These are phyloP conservation scores for Thecocarcelia acutangulata DNA, from an alignment of 2,888 invertebrate genomes.

Conservation along the genomic window DNA sequence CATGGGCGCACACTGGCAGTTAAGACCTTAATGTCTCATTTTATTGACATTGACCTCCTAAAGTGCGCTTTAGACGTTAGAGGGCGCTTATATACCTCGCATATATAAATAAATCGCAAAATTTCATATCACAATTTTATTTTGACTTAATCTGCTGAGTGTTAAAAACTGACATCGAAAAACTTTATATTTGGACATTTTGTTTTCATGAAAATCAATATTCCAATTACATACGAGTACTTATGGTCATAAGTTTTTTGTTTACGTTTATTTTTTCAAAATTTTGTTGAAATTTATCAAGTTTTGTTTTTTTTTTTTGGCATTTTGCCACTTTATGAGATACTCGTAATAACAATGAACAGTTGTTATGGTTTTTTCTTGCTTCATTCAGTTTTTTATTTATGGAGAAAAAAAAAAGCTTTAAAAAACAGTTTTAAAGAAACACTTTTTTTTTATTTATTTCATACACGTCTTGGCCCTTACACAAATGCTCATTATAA, in stretches of 20 bases:
- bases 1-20: not conserved
- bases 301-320: constrained; percentile 47
- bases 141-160: too few species aligned
- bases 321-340: constrained; percentile 59
- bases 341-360: constrained; percentile 39
- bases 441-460: constrained; percentile 56
- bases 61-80: constrained; percentile 50
- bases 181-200: too few species aligned
- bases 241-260: constrained; percentile 41
- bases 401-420: not conserved
- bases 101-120: too few species aligned
- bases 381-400: constrained; percentile 16
- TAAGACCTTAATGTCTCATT: constrained; percentile 43
- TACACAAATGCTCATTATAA: constrained; percentile 54
- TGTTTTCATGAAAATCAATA: constrained; percentile 34
- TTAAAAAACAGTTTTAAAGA: constrained; percentile 21
- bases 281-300: not conserved
- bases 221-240: too few species aligned
- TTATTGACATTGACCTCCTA: constrained; percentile 70
- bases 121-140: too few species aligned
- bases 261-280: not conserved
- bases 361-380: constrained; percentile 39
- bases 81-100: constrained; percentile 56
- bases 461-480: constrained; percentile 53
- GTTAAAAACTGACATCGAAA: too few species aligned